These are phyloP conservation scores for Channa argus DNA, from an alignment of 2,113 vertebrate genomes.

Conservation along the genomic window DNA sequence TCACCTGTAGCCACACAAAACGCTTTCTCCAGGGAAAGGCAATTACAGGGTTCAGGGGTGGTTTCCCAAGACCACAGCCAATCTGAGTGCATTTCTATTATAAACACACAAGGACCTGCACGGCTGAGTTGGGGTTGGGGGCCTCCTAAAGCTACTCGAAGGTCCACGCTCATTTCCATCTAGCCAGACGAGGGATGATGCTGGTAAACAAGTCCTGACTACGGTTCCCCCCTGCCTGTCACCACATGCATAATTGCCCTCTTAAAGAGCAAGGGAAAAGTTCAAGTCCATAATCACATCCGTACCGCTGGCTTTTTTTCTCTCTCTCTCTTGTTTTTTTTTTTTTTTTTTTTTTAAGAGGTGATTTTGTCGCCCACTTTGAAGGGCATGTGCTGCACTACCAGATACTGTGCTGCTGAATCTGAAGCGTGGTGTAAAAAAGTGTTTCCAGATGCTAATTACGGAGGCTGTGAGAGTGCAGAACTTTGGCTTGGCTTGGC, in stretches of 20 bases:
- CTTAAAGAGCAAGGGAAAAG: conserved; percentile 61
- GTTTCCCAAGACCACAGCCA: conserved; percentile 47
- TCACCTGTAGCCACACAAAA: conserved; percentile 34
- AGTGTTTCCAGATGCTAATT: conserved; percentile 46
- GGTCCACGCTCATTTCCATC: conserved; percentile 68
- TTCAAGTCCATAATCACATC: conserved; percentile 67
- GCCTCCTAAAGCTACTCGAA: conserved; percentile 54
- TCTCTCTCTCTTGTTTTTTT: too few species aligned
- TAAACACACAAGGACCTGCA: conserved; percentile 52
- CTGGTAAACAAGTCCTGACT: conserved; percentile 69
- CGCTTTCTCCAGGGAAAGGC: conserved; percentile 21
- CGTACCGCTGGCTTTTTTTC: conserved; percentile 34
- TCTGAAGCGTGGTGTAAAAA: conserved; percentile 4
- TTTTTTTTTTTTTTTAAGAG: conserved; percentile 57
- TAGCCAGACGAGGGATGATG: conserved; percentile 44
- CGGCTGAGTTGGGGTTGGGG: conserved; percentile 32
- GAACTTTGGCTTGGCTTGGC: conserved; percentile 29
- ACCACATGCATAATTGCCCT: conserved; percentile 61
- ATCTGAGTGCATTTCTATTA: conserved; percentile 64
- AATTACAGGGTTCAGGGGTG: conserved; percentile 73
- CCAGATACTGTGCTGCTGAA: neutral
- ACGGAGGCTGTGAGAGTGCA: conserved; percentile 8
- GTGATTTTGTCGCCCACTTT: conserved; percentile 33
- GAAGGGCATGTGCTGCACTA: conserved; percentile 33
- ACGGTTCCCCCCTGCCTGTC: conserved; percentile 35